Evolutionary conservation across 2,797 vertebrate genomes (phyloP).

Genomic region (Galago senegalensis): DNA sequence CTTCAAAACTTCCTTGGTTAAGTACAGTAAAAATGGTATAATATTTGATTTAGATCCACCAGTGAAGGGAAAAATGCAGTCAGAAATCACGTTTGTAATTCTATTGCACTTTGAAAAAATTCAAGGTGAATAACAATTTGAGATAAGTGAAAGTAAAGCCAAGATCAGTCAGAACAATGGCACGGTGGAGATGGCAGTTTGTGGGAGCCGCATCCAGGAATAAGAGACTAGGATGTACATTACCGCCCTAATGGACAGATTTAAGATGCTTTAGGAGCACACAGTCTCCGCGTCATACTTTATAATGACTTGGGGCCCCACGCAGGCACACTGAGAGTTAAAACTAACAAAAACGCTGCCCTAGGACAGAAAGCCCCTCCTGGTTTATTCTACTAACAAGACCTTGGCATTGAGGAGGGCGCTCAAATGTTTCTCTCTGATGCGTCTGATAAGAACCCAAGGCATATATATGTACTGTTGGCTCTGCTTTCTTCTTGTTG

Average conservation of each 20-base stretch:
- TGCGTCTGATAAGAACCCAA: not conserved
- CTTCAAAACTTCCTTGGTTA: constrained; percentile 38
- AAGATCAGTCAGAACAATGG: not conserved
- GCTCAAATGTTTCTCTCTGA: not conserved
- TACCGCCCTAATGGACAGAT: not conserved
- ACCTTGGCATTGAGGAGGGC: not conserved
- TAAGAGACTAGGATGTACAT: not conserved
- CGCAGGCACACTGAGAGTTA: constrained; percentile 30
- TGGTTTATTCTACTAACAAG: not conserved
- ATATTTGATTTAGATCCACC: constrained; percentile 65
- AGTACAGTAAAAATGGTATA: constrained; percentile 68
- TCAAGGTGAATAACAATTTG: not conserved
- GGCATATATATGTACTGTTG: not conserved
- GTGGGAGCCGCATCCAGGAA: not conserved
- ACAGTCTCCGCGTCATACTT: constrained; percentile 39
- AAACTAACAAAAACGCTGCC: not conserved
- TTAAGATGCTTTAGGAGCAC: constrained; percentile 66
- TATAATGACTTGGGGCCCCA: constrained; percentile 27
- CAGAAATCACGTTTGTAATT: constrained; percentile 30
- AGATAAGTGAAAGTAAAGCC: constrained; percentile 24
- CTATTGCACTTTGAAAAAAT: constrained; percentile 20
- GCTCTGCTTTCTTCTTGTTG: not conserved
- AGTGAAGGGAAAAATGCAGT: constrained; percentile 68
- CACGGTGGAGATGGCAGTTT: not conserved
- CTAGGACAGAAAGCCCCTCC: not conserved